phyloP scores from a whole-genome alignment of 2,113 vertebrate species.

The Centropristis striata region DNA sequence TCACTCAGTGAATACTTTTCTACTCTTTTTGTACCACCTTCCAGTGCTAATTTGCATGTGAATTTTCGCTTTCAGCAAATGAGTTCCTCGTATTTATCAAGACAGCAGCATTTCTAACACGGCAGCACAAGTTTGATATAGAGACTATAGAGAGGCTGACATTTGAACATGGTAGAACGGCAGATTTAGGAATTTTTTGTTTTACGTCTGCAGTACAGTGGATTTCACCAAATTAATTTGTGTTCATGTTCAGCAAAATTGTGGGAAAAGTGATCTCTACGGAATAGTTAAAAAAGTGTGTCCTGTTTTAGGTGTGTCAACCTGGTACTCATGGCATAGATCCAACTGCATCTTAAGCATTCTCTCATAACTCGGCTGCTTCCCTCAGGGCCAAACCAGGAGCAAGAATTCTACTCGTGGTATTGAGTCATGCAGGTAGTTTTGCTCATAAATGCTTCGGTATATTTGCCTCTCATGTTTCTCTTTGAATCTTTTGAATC shows the following conservation, averaged over 20 bases:
- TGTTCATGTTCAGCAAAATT: too few species aligned
- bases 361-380: too few species aligned
- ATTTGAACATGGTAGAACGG: background rate
- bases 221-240: too few species aligned
- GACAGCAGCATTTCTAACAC: background rate
- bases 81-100: too few species aligned
- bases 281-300: too few species aligned
- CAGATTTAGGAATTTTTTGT: background rate
- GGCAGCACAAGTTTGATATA: background rate
- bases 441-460: background rate
- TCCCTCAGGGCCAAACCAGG: too few species aligned
- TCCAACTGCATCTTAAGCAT: background rate
- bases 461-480: background rate
- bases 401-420: background rate
- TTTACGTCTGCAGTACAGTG: background rate
- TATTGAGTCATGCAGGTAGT: background rate
- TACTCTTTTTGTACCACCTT: background rate
- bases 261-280: too few species aligned
- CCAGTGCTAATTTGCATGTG: background rate
- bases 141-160: background rate
- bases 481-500: too few species aligned
- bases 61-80: too few species aligned
- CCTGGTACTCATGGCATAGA: too few species aligned
- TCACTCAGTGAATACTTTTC: background rate
- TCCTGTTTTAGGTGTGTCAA: too few species aligned